phyloP scores from a whole-genome alignment of 2,888 invertebrate species.

The Stenotaenia linearis region DNA sequence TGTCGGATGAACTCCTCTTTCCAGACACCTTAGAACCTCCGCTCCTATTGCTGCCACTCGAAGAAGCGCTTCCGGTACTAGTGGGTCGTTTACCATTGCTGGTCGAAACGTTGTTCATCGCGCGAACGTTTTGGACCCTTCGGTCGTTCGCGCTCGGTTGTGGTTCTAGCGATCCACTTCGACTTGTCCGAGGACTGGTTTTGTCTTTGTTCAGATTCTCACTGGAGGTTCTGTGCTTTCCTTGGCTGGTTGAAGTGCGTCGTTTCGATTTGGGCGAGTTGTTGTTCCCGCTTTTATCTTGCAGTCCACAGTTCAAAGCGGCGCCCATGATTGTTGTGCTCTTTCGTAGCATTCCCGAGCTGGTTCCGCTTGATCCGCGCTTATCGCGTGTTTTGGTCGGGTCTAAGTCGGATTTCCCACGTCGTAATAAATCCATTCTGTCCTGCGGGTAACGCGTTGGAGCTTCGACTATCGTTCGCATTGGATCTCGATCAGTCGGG shows the following conservation, averaged over 20 bases:
- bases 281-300: constrained; percentile 28
- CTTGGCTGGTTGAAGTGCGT: constrained; percentile 5
- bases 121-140: constrained; percentile 4
- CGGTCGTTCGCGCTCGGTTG: background rate
- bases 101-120: constrained; percentile 17
- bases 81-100: constrained; percentile 44
- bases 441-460: constrained; percentile 38
- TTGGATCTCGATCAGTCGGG: constrained; percentile 36
- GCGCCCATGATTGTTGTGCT: constrained; percentile 24
- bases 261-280: constrained; percentile 36
- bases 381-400: constrained; percentile 30
- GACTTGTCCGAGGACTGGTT: constrained; percentile 31
- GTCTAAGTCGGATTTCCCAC: constrained; percentile 36
- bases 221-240: background rate
- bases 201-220: constrained; percentile 26
- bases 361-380: constrained; percentile 22
- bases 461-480: background rate
- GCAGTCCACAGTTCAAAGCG: background rate
- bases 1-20: constrained; percentile 36
- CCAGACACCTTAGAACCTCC: constrained; percentile 37
- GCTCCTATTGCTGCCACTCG: constrained; percentile 43
- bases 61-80: constrained; percentile 45
- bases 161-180: constrained; percentile 30
- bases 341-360: constrained; percentile 29
- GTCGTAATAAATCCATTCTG: constrained; percentile 39